These are phyloP conservation scores for Scalopus aquaticus DNA, from an alignment of 2,113 vertebrate species.

Conservation along the genomic window DNA sequence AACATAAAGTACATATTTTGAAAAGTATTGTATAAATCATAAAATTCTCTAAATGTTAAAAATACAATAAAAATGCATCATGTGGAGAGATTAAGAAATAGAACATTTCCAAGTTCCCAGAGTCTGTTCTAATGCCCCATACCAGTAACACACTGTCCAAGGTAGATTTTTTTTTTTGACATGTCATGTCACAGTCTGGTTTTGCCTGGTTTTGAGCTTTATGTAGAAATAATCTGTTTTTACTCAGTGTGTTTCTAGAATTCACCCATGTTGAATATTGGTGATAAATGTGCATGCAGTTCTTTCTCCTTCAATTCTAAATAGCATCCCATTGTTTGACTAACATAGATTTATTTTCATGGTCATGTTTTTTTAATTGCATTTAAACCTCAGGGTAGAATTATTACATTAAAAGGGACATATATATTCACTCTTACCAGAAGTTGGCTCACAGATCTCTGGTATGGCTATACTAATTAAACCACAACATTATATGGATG, in stretches of 20 bases:
- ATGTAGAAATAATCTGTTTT: background rate
- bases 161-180: background rate
- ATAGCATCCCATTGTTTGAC: background rate
- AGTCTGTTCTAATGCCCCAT: background rate
- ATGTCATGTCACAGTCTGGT: background rate
- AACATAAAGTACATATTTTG: background rate
- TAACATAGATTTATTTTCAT: background rate
- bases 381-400: background rate
- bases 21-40: background rate
- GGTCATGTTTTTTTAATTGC: background rate
- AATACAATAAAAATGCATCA: background rate
- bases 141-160: background rate
- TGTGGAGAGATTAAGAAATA: background rate
- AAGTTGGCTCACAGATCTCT: background rate
- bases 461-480: background rate
- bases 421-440: background rate
- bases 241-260: background rate
- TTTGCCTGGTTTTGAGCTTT: constrained; percentile 49
- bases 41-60: background rate
- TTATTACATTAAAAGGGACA: too few relatives aligned
- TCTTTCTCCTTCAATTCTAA: background rate
- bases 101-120: too few relatives aligned
- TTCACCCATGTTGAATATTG: background rate
- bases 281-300: background rate
- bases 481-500: rapidly evolving